These are phyloP conservation scores for Geococcyx californianus DNA, from an alignment of 2,113 vertebrate species.

Conservation along the genomic window DNA sequence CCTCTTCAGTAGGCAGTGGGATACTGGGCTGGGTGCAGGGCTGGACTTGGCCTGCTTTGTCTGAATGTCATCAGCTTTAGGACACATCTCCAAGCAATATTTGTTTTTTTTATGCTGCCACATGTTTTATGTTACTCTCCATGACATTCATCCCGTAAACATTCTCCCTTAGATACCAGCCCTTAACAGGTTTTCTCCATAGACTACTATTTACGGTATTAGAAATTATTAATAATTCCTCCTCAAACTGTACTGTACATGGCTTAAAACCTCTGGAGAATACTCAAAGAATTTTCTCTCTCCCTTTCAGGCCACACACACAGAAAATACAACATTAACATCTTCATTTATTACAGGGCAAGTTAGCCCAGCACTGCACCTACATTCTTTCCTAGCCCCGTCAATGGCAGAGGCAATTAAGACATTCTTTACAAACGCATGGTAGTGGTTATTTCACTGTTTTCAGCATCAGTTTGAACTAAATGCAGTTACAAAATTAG, in stretches of 20 bases:
- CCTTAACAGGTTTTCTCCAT: conserved; percentile 47
- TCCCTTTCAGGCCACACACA: background rate
- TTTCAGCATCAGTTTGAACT: background rate
- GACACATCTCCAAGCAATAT: background rate
- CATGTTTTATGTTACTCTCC: background rate
- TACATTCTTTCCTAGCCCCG: background rate
- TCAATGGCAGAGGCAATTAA: background rate
- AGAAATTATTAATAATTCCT: conserved; percentile 63
- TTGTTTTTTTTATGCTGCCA: background rate
- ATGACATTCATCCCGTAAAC: conserved; percentile 31
- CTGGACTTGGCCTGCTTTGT: background rate
- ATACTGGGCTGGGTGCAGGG: background rate
- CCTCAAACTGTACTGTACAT: conserved; percentile 13
- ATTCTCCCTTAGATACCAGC: background rate
- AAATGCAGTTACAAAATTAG: background rate
- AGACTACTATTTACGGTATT: conserved; percentile 48
- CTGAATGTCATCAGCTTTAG: background rate
- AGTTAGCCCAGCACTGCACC: background rate
- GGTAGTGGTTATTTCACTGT: background rate
- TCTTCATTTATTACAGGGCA: background rate
- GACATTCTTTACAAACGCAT: background rate
- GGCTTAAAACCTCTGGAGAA: conserved; percentile 38
- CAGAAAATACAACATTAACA: background rate
- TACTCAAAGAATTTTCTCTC: conserved; percentile 2
- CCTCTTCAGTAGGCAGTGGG: background rate